A percentile compares a stretch with the other conserved stretches of the same genome.
These are phyloP conservation scores for Morelia viridis DNA, from an alignment of 2,797 vertebrate genomes.

Conservation along the genomic window DNA sequence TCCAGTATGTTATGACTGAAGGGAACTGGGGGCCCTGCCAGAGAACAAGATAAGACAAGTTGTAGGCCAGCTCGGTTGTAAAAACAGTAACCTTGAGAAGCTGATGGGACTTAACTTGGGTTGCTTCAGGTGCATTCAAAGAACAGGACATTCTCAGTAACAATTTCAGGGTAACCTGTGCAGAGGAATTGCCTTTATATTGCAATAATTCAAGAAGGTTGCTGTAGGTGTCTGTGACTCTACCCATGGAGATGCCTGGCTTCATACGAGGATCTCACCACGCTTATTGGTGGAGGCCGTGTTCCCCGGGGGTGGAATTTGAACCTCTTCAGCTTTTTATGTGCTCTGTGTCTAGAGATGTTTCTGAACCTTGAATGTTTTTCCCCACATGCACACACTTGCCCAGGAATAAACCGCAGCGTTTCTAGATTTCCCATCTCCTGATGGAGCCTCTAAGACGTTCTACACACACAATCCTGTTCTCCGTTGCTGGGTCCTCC, in stretches of 20 bases:
- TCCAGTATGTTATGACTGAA: background rate
- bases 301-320: background rate
- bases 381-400: background rate
- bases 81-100: background rate
- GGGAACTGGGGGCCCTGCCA: rapidly evolving
- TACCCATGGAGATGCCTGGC: background rate
- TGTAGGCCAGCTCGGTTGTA: background rate
- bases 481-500: background rate
- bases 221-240: background rate
- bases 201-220: background rate
- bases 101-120: background rate
- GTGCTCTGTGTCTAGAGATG: background rate
- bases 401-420: background rate
- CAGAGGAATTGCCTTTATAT: background rate
- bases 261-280: background rate
- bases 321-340: background rate
- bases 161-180: no score
- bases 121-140: background rate
- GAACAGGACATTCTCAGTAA: background rate
- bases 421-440: background rate
- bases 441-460: background rate
- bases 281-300: background rate
- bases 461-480: background rate
- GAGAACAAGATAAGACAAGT: background rate
- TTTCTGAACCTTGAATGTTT: background rate